A percentile compares a stretch with the other conserved stretches of the same genome.
Evolutionary conservation across 2,888 invertebrate genomes (phyloP).

Genomic region (Hymenopus coronatus): DNA sequence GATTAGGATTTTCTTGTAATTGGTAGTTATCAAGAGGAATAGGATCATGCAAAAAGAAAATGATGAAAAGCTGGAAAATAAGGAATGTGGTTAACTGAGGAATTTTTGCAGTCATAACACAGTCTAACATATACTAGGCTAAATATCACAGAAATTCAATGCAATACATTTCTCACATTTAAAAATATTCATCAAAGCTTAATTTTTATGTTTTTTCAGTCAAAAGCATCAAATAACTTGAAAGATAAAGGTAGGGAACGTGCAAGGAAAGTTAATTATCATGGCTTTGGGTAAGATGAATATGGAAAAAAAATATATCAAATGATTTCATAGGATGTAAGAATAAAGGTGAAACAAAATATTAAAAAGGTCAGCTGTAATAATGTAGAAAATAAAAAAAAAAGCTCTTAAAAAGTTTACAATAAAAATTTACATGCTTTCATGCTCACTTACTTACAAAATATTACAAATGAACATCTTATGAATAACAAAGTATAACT

Average conservation of each 20-base stretch:
- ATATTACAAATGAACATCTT: background rate
- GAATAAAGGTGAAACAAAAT: background rate
- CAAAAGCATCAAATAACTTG: background rate
- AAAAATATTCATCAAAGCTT: background rate
- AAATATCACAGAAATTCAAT: background rate
- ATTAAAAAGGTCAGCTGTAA: background rate
- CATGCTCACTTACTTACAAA: constrained; percentile 1
- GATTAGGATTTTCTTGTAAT: background rate
- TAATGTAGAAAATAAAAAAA: background rate
- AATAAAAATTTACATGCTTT: background rate
- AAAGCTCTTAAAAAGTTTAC: background rate
- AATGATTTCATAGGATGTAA: background rate
- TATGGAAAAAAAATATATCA: background rate
- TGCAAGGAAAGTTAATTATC: background rate
- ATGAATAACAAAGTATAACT: background rate
- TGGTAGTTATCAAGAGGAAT: background rate
- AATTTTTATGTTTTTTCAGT: background rate
- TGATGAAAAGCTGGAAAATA: background rate
- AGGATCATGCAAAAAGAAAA: background rate
- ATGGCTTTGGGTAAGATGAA: background rate
- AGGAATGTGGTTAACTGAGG: background rate
- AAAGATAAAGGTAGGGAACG: background rate
- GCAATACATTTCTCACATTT: background rate
- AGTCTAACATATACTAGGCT: background rate
- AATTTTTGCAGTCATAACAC: background rate